These are phyloP conservation scores for Papilio polyxenes DNA, from an alignment of 1,140 invertebrate genomes.

Conservation along the genomic window DNA sequence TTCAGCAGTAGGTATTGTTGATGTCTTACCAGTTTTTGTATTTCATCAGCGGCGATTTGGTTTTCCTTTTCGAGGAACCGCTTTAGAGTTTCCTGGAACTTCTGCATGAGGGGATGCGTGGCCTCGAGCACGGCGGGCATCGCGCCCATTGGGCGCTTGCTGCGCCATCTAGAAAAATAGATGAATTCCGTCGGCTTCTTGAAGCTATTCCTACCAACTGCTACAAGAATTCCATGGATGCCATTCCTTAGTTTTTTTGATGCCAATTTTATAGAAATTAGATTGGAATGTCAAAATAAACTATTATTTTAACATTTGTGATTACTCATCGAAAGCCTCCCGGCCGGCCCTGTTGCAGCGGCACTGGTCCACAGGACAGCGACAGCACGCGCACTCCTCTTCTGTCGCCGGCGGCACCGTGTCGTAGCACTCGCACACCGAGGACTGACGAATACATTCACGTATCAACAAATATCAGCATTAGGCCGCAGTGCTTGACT, in stretches of 20 bases:
- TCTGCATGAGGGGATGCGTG: constrained; percentile 76
- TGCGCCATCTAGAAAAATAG: constrained; percentile 59
- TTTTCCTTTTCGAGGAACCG: constrained; percentile 75
- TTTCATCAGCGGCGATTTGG: constrained; percentile 69
- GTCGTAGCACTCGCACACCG: constrained; percentile 53
- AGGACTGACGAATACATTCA: constrained; percentile 43
- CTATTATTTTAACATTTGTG: neutral
- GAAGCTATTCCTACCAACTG: no score
- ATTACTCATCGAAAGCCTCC: constrained; percentile 61
- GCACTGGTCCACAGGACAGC: constrained; percentile 57
- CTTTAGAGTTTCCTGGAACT: constrained; percentile 73
- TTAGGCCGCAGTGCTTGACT: no score
- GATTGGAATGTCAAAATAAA: no score
- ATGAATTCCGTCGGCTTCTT: neutral
- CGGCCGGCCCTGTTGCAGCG: constrained; percentile 59
- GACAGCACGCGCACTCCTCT: constrained; percentile 57
- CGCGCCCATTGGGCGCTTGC: constrained; percentile 56
- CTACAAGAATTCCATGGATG: no score
- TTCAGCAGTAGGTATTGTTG: no score
- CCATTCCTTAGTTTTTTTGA: no score
- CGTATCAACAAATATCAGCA: neutral
- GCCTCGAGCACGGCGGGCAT: constrained; percentile 75
- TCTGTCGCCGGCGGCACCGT: constrained; percentile 44
- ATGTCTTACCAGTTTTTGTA: constrained; percentile 66
- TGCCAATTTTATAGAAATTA: no score